A percentile compares a stretch with the other conserved stretches of the same genome.
phyloP scores from a whole-genome alignment of 2,888 invertebrate genomes.

The Escarpia spicata region DNA sequence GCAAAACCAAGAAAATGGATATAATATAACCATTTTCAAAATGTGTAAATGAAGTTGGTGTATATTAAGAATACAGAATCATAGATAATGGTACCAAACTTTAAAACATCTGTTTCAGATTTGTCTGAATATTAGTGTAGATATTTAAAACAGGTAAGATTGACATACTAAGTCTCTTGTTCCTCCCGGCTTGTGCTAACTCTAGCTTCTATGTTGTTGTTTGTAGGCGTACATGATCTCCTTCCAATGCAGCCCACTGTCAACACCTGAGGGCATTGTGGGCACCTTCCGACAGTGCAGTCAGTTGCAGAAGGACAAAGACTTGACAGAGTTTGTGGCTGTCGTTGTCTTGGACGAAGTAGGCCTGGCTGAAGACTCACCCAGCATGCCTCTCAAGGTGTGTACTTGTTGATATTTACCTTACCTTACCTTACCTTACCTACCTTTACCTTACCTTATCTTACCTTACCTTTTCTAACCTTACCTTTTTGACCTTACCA shows the following conservation, averaged over 20 bases:
- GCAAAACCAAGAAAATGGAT: too few species aligned
- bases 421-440: too few species aligned
- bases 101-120: too few species aligned
- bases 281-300: slow-evolving; percentile 58
- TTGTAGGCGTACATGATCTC: slow-evolving; percentile 59
- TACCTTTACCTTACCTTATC: not conserved
- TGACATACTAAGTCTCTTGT: not conserved
- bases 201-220: not conserved
- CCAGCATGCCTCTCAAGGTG: slow-evolving; percentile 62
- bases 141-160: too few species aligned
- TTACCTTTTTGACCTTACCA: too few species aligned
- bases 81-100: too few species aligned
- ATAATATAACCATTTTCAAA: too few species aligned
- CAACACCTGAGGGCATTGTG: slow-evolving; percentile 59
- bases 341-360: slow-evolving; percentile 62
- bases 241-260: slow-evolving; percentile 61
- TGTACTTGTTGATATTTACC: not conserved
- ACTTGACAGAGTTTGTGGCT: slow-evolving; percentile 54
- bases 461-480: not conserved
- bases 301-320: slow-evolving; percentile 56
- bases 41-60: too few species aligned
- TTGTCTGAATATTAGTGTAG: too few species aligned
- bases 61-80: too few species aligned
- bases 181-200: not conserved
- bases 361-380: slow-evolving; percentile 60